Conservation (phyloP, 2,113 vertebrate genomes). For the Gavia stellata region DNA sequence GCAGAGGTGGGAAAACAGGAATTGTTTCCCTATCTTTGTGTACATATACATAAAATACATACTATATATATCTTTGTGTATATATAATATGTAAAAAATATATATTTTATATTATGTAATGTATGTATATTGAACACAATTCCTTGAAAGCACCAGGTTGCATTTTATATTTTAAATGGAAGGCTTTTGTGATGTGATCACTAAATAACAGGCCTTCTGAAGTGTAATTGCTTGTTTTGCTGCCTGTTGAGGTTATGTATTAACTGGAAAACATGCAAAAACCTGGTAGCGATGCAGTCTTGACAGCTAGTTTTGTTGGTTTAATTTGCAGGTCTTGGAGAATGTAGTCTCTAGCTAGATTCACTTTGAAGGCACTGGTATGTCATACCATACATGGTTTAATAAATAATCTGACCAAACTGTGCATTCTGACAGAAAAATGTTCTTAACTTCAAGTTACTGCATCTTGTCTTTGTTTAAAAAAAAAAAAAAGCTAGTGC, state of each 20-base stretch:
- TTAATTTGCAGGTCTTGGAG: background rate
- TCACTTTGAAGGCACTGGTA: background rate
- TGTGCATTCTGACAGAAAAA: background rate
- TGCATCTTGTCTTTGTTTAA: background rate
- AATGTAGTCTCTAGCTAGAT: background rate
- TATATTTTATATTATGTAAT: background rate
- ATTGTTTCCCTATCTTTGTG: background rate
- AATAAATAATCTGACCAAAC: background rate
- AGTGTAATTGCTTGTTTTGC: background rate
- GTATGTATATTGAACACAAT: background rate
- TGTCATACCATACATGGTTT: background rate
- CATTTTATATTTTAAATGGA: background rate
- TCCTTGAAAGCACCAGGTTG: background rate
- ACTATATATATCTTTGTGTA: background rate
- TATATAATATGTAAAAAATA: background rate
- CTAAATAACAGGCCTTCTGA: background rate
- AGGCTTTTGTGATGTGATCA: background rate
- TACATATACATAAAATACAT: background rate
- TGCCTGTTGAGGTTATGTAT: background rate
- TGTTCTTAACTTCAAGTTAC: background rate
- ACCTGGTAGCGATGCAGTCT: background rate
- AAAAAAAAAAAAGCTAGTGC: rapidly evolving
- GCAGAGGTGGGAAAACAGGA: background rate
- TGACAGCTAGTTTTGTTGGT: background rate
- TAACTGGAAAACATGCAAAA: background rate